These are phyloP conservation scores for Drosophila acutilabella DNA, from an alignment of 2,888 invertebrate species.

Conservation along the genomic window DNA sequence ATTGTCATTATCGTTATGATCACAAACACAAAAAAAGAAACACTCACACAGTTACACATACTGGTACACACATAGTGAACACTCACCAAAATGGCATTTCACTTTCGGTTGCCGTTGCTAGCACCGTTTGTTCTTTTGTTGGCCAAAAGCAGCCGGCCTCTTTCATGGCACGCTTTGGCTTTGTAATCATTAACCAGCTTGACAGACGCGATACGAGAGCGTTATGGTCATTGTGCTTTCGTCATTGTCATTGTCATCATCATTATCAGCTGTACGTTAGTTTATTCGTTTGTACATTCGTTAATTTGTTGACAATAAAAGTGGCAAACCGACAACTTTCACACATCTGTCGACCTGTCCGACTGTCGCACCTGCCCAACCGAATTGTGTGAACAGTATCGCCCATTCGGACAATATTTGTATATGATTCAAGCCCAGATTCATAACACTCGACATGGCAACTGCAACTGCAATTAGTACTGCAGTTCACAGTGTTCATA, in stretches of 20 bases:
- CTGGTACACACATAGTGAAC: neutral
- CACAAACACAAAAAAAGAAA: conserved; percentile 6
- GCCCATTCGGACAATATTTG: conserved; percentile 16
- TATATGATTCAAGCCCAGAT: conserved; percentile 37
- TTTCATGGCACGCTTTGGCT: conserved; percentile 51
- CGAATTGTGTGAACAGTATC: conserved; percentile 22
- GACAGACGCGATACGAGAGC: conserved; percentile 38
- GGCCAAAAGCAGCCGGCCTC: conserved; percentile 59
- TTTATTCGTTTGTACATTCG: conserved; percentile 38
- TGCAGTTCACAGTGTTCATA: conserved; percentile 24
- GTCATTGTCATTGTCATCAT: conserved; percentile 41
- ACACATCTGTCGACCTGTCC: conserved; percentile 59
- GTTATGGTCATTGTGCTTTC: conserved; percentile 43
- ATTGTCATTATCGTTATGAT: conserved; percentile 72
- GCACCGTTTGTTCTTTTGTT: conserved; percentile 73
- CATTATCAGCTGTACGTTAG: conserved; percentile 22
- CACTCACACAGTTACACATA: neutral
- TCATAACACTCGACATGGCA: conserved; percentile 13
- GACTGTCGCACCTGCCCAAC: conserved; percentile 8
- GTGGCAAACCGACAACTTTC: conserved; percentile 75
- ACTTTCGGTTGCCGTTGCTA: conserved; percentile 62
- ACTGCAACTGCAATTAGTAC: conserved; percentile 16
- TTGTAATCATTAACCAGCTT: conserved; percentile 41
- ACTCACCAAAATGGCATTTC: conserved; percentile 62
- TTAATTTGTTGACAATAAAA: conserved; percentile 78